Base-by-base conservation (phyloP, 2,797 vertebrate species). In the Pangasius larnaudii region DNA sequence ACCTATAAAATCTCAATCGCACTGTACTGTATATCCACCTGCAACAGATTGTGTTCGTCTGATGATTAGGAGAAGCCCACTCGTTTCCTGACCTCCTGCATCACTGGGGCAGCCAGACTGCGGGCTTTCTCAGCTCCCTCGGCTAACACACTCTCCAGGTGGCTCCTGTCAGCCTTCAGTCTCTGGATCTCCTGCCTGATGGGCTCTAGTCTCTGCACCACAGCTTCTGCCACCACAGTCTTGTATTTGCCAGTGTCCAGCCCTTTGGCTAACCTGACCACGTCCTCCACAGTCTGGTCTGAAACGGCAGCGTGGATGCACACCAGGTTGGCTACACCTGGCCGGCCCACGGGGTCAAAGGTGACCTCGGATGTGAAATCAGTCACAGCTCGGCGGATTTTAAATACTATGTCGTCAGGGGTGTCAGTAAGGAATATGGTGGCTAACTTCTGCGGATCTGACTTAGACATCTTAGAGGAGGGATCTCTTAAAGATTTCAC, bases 301-400 rank as follows among this genome's bases (percentile, higher is more conserved):
- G 94, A 95, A 49, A 97, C 90, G 0, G 98, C 97, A 0, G 98
- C 94, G 0, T 99, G 98, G 87, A 99, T 96, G 0, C 95, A 94
- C 56, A 99, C 95, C 91, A 99, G 92, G 90, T 99, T 99, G 91
- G 98, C 98, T 86, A 99, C 98, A 0, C 98, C 98, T 0, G 95
- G 96, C 0, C 98, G 96, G 0, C 30, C 0, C 90, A 93, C 94
- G 0, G 98, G 98, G 89, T 99, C 96, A 0, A 96, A 99, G 82
- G 97, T 98, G 89, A 99, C 97, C 92, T 98, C 97, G 0, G 98
- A 99, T 58, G 96, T 99, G 89, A 97, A 98, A 95, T 99, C 98
- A 0, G 98, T 99, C 91, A 99, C 93, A 0, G 98, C 97, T 49
- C 98, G 98, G 78, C 97, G 97, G 88, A 99, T 95, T 85, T 99